Percentiles rank a stretch among this genome's conserved stretches.
Evolutionary conservation across 1,140 invertebrate genomes (phyloP).

Genomic region (Drosophila murphyi): DNA sequence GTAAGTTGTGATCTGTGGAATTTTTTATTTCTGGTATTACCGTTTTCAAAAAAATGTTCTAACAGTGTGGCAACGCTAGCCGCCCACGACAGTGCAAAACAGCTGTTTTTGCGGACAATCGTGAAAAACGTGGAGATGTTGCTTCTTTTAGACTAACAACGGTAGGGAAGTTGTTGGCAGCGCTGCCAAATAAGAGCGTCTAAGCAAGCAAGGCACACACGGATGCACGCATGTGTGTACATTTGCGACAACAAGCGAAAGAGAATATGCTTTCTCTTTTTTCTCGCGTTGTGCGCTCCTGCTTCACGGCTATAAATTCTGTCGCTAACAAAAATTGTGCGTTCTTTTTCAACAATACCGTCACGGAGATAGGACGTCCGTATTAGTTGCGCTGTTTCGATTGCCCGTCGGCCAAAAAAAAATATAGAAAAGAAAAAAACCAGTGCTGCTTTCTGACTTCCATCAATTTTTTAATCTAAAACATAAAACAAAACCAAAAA

Average conservation of each 20-base stretch:
- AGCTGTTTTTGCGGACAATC: constrained; percentile 44
- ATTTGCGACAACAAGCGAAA: neutral
- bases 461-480: constrained; percentile 2
- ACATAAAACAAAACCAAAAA: neutral
- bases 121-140: constrained; percentile 62
- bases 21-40: constrained; percentile 3
- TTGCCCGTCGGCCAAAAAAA: constrained; percentile 65
- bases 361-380: constrained; percentile 67
- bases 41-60: neutral
- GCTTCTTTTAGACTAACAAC: constrained; percentile 17
- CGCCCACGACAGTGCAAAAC: constrained; percentile 22
- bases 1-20: constrained; percentile 19
- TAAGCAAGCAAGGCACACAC: neutral
- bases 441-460: neutral
- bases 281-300: constrained; percentile 17
- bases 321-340: constrained; percentile 40
- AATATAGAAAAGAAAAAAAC: constrained; percentile 38
- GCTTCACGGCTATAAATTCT: constrained; percentile 56
- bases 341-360: constrained; percentile 72
- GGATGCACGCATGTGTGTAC: neutral
- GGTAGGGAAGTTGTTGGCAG: constrained; percentile 37
- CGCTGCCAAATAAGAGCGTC: constrained; percentile 34
- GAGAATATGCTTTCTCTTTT: constrained; percentile 18
- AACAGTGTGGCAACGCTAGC: constrained; percentile 48
- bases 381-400: constrained; percentile 49